phyloP scores from a whole-genome alignment of 1,140 invertebrate genomes.

The Rhysida immarginata region DNA sequence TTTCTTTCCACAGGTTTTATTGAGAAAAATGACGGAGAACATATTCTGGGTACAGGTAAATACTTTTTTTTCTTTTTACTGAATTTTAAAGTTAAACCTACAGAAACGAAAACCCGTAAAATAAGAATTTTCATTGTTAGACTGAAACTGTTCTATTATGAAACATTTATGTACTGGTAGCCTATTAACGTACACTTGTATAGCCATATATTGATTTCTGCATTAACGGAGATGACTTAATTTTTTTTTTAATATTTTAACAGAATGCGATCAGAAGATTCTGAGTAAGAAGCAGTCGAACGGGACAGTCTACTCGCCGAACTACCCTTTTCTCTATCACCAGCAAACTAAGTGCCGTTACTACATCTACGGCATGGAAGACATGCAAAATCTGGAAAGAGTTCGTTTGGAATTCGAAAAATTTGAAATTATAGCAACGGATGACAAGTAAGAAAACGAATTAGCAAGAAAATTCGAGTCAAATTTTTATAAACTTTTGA shows the following conservation, averaged over 20 bases:
- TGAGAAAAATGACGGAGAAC: slow-evolving; percentile 72
- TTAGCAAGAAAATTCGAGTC: too few species aligned
- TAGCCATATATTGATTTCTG: too few species aligned
- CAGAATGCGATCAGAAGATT: slow-evolving; percentile 92
- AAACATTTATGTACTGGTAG: too few species aligned
- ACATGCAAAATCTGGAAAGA: slow-evolving; percentile 83
- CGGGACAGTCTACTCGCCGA: slow-evolving; percentile 83
- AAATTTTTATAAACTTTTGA: too few species aligned
- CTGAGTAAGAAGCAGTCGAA: slow-evolving; percentile 79
- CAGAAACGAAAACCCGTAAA: too few species aligned
- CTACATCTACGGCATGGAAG: slow-evolving; percentile 94
- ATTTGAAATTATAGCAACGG: slow-evolving; percentile 66
- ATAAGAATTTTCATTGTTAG: too few species aligned
- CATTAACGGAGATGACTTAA: too few species aligned
- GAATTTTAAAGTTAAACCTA: too few species aligned
- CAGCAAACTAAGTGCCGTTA: slow-evolving; percentile 90
- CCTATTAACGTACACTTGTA: too few species aligned
- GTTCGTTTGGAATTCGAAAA: slow-evolving; percentile 70
- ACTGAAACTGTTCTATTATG: too few species aligned
- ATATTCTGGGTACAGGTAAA: slow-evolving; percentile 62
- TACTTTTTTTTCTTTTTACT: too few species aligned
- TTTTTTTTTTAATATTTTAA: slow-evolving; percentile 9
- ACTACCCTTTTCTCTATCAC: slow-evolving; percentile 86
- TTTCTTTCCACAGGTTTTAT: slow-evolving; percentile 66
- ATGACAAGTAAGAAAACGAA: slow-evolving; percentile 13